phyloP scores from a whole-genome alignment of 2,797 vertebrate species.

The Carapus acus region DNA sequence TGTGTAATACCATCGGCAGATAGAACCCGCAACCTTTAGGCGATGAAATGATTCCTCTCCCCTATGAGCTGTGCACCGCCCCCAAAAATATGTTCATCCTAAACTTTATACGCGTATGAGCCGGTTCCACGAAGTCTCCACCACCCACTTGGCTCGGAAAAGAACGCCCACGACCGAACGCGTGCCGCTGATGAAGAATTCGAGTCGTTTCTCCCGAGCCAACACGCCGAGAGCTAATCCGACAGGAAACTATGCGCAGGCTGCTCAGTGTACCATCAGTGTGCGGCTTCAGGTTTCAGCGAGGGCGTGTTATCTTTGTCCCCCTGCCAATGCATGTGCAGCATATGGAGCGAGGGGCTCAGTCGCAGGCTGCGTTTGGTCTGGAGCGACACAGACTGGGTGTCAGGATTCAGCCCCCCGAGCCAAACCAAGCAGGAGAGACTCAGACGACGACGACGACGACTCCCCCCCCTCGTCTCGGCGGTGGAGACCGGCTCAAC shows the following conservation, averaged over 20 bases:
- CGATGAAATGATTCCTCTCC: too few species aligned
- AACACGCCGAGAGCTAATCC: slow-evolving; percentile 23
- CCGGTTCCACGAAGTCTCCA: slow-evolving; percentile 1
- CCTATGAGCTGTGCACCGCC: too few species aligned
- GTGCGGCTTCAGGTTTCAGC: slow-evolving; percentile 20
- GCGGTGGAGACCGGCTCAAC: too few species aligned
- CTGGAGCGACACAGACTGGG: slow-evolving; percentile 9
- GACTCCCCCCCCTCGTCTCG: too few species aligned
- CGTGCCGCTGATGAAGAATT: background rate
- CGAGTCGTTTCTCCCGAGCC: slow-evolving; percentile 6
- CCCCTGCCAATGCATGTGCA: too few species aligned
- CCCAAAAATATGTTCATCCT: background rate
- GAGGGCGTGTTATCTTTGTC: slow-evolving; percentile 17
- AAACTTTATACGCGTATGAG: slow-evolving; percentile 6
- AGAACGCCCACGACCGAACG: too few species aligned
- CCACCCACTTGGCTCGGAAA: slow-evolving; percentile 5
- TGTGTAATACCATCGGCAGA: too few species aligned
- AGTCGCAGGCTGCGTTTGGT: slow-evolving; percentile 21
- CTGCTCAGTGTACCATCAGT: slow-evolving; percentile 12
- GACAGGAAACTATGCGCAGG: slow-evolving; percentile 18
- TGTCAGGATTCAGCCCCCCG: slow-evolving; percentile 5
- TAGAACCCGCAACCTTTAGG: too few species aligned
- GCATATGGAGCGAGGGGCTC: too few species aligned
- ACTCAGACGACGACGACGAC: too few species aligned
- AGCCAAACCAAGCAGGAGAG: slow-evolving; percentile 21